Conservation (phyloP, 1,140 invertebrate genomes). For the Saxidomus purpurata region DNA sequence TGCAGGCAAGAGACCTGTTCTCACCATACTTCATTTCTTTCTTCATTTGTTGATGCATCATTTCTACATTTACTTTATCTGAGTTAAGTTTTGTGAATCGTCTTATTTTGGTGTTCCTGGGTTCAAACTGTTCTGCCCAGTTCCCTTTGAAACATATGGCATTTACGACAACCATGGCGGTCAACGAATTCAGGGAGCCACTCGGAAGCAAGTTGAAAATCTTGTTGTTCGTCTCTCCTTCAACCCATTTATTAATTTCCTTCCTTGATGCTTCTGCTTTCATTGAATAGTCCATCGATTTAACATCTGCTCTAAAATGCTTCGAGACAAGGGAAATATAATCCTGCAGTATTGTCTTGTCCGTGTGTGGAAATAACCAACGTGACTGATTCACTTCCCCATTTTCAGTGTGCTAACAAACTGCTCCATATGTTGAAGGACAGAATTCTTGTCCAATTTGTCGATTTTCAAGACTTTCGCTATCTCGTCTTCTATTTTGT, state of each 20-base stretch:
- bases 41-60: conserved; percentile 80
- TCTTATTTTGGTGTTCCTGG: conserved; percentile 86
- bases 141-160: conserved; percentile 92
- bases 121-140: conserved; percentile 91
- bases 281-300: background rate
- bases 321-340: conserved; percentile 4
- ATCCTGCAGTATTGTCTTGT: conserved; percentile 16
- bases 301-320: conserved; percentile 32
- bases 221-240: conserved; percentile 89
- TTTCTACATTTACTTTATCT: conserved; percentile 76
- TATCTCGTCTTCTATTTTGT: conserved; percentile 53
- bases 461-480: conserved; percentile 34
- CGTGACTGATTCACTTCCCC: conserved; percentile 10
- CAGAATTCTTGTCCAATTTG: background rate
- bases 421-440: conserved; percentile 12
- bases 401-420: conserved; percentile 7
- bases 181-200: conserved; percentile 86
- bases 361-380: conserved; percentile 35
- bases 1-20: conserved; percentile 90
- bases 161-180: conserved; percentile 91
- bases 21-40: conserved; percentile 88
- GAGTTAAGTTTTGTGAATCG: conserved; percentile 77
- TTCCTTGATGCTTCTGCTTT: conserved; percentile 71
- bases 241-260: conserved; percentile 91
- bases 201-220: conserved; percentile 89